Conservation (phyloP, 2,113 vertebrate genomes). For the Phodopus roborovskii region DNA sequence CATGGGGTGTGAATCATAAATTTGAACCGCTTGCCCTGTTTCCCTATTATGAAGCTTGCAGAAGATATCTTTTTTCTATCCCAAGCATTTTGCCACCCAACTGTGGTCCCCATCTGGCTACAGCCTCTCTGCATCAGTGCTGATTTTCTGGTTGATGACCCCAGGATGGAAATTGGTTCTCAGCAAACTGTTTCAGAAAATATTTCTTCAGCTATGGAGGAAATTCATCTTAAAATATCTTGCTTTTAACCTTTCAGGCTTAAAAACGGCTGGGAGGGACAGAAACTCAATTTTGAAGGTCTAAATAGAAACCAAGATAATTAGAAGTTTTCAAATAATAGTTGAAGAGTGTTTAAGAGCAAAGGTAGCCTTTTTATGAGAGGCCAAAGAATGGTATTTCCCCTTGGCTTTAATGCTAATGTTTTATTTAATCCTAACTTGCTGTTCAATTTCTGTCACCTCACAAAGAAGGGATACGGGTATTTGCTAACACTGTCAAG, state of each 20-base stretch:
- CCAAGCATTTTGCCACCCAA: slow-evolving; percentile 64
- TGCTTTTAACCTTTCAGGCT: slow-evolving; percentile 49
- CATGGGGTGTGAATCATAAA: slow-evolving; percentile 47
- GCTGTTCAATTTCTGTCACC: background rate
- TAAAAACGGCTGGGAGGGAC: slow-evolving; percentile 38
- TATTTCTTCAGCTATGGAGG: slow-evolving; percentile 43
- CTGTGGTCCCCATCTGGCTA: slow-evolving; percentile 74
- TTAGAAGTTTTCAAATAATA: background rate
- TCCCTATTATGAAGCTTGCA: slow-evolving; percentile 59
- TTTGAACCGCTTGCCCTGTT: slow-evolving; percentile 53
- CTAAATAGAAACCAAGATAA: slow-evolving; percentile 17
- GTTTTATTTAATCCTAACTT: background rate
- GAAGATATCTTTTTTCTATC: slow-evolving; percentile 70
- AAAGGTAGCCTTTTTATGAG: slow-evolving; percentile 29
- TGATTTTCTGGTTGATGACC: slow-evolving; percentile 75
- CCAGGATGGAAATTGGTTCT: slow-evolving; percentile 64
- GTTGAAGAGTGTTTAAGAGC: background rate
- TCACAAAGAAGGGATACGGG: background rate
- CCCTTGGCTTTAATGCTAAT: background rate
- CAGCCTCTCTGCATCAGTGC: slow-evolving; percentile 49
- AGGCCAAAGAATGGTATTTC: background rate
- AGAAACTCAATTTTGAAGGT: slow-evolving; percentile 20
- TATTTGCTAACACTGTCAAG: slow-evolving; percentile 37
- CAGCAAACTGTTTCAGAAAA: slow-evolving; percentile 66
- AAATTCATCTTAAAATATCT: slow-evolving; percentile 40